Conservation (phyloP, 1,140 invertebrate species). For the Hestina assimilis region DNA sequence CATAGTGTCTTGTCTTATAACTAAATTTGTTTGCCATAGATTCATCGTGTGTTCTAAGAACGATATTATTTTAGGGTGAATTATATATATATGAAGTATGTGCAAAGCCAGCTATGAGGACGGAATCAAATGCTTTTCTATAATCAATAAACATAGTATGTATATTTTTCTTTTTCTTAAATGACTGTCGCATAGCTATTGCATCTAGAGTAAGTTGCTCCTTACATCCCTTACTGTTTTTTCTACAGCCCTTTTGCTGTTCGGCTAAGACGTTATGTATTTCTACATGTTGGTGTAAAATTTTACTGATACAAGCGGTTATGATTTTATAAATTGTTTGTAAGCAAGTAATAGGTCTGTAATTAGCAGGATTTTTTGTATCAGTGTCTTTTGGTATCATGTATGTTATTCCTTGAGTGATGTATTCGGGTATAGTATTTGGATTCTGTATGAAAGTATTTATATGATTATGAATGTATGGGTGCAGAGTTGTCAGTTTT, state of each 20-base stretch:
- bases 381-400: conserved; percentile 24
- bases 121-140: conserved; percentile 8
- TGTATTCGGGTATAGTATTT: conserved; percentile 13
- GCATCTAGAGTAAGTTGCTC: conserved; percentile 17
- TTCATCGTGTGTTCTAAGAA: neutral
- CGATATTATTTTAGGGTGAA: neutral
- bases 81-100: neutral
- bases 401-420: conserved; percentile 20
- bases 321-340: too few species aligned
- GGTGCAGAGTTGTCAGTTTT: too few species aligned
- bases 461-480: neutral
- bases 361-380: conserved; percentile 5
- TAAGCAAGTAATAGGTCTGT: conserved; percentile 16
- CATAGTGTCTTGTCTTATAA: neutral
- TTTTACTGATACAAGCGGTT: too few species aligned
- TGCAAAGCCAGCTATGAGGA: conserved; percentile 18
- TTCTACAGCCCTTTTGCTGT: conserved; percentile 16
- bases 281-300: conserved; percentile 11
- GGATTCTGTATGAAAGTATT: conserved; percentile 2
- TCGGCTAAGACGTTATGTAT: conserved; percentile 6
- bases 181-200: neutral
- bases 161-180: neutral
- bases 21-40: neutral
- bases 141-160: conserved; percentile 15
- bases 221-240: conserved; percentile 18